Percentiles rank a stretch among this genome's conserved stretches.
Evolutionary conservation across 2,113 vertebrate genomes (phyloP).

Genomic region (Bambusicola thoracicus): DNA sequence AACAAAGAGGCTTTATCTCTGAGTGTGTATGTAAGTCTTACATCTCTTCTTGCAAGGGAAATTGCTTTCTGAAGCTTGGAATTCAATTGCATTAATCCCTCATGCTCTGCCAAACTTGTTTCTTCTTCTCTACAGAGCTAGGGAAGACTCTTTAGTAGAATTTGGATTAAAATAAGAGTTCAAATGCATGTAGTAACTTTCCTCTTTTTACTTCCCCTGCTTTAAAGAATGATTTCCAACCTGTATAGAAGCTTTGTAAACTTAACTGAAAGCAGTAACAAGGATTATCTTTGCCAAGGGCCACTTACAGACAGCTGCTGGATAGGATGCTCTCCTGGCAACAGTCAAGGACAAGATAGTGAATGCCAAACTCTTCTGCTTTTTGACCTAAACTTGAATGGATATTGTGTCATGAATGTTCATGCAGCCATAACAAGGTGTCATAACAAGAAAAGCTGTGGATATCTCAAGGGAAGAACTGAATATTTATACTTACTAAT

Average conservation of each 20-base stretch:
- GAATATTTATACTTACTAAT: background rate
- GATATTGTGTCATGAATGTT: background rate
- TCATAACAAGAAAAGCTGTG: background rate
- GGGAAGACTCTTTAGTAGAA: conserved; percentile 78
- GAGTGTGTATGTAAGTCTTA: background rate
- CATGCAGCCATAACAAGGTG: background rate
- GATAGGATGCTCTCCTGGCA: background rate
- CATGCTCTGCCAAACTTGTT: conserved; percentile 56
- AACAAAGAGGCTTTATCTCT: background rate
- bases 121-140: conserved; percentile 76
- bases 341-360: background rate
- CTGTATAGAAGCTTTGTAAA: conserved; percentile 30
- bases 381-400: background rate
- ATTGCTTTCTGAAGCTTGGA: conserved; percentile 78
- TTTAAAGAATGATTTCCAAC: background rate
- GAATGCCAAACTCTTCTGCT: background rate
- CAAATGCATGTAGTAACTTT: conserved; percentile 84
- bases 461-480: background rate
- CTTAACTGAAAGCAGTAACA: background rate
- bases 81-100: conserved; percentile 4
- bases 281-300: background rate
- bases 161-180: conserved; percentile 79
- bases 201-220: background rate
- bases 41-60: conserved; percentile 60
- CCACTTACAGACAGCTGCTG: background rate